These are phyloP conservation scores for Whitmania pigra DNA, from an alignment of 1,140 invertebrate species.

Conservation along the genomic window DNA sequence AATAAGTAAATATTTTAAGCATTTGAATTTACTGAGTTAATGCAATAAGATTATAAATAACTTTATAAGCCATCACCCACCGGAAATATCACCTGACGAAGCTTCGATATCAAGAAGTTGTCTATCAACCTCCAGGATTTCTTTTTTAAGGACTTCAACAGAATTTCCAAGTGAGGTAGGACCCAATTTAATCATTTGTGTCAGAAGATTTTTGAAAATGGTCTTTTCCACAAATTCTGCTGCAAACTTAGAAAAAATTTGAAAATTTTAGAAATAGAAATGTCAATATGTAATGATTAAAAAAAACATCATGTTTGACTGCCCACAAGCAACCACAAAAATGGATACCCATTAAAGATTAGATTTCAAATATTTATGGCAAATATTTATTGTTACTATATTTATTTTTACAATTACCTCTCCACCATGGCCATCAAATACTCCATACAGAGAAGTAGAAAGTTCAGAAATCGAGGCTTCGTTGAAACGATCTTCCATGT, in stretches of 20 bases:
- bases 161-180: background rate
- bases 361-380: background rate
- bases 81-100: conserved; percentile 68
- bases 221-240: conserved; percentile 64
- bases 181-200: background rate
- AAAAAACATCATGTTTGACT: background rate
- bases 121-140: conserved; percentile 66
- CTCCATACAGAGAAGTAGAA: conserved; percentile 69
- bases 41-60: too few relatives aligned
- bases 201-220: conserved; percentile 30
- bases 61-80: conserved; percentile 39
- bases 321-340: background rate
- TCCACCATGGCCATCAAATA: conserved; percentile 89
- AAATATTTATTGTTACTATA: background rate
- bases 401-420: conserved; percentile 48
- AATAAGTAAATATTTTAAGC: too few relatives aligned
- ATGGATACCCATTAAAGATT: background rate
- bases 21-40: too few relatives aligned
- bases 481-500: conserved; percentile 85
- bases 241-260: conserved; percentile 58
- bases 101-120: conserved; percentile 65
- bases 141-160: conserved; percentile 50
- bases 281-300: background rate
- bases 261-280: too few relatives aligned
- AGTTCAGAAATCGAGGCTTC: conserved; percentile 54